These are phyloP conservation scores for Silurus glanis DNA, from an alignment of 2,113 vertebrate genomes.

Conservation along the genomic window DNA sequence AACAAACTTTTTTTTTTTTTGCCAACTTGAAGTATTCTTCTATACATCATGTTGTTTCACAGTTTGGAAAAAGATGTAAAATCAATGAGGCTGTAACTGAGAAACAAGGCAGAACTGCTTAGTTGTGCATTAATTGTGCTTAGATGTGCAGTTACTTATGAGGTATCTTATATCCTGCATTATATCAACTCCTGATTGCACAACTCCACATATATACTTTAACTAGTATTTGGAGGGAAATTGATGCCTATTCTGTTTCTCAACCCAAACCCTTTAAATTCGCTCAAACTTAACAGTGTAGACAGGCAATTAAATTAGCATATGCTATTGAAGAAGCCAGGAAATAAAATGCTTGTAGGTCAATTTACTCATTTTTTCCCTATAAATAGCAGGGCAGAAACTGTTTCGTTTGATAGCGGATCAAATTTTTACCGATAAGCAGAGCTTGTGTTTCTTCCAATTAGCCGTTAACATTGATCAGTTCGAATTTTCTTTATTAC, in stretches of 20 bases:
- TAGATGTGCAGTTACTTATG: not conserved
- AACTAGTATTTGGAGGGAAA: not conserved
- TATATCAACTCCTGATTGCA: not conserved
- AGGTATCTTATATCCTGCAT: not conserved
- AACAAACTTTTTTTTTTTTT: too few species aligned
- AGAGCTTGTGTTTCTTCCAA: conserved; percentile 28
- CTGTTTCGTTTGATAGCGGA: conserved; percentile 34
- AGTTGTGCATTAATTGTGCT: not conserved
- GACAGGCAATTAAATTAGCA: conserved; percentile 17
- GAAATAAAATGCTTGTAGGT: conserved; percentile 6
- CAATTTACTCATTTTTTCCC: not conserved
- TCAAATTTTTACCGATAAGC: conserved; percentile 12
- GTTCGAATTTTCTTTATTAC: conserved; percentile 20
- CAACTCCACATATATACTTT: not conserved
- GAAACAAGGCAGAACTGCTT: not conserved
- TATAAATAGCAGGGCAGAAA: conserved; percentile 6
- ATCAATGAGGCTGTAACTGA: not conserved
- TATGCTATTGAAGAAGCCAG: conserved; percentile 9
- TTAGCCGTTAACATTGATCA: conserved; percentile 32
- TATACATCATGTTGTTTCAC: too few species aligned
- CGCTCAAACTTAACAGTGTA: conserved; percentile 5
- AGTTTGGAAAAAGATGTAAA: too few species aligned
- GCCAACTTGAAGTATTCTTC: too few species aligned
- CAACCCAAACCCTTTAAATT: not conserved
- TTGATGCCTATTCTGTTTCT: not conserved